Conservation (phyloP, 1,140 invertebrate species). For the Scylla paramamosain region DNA sequence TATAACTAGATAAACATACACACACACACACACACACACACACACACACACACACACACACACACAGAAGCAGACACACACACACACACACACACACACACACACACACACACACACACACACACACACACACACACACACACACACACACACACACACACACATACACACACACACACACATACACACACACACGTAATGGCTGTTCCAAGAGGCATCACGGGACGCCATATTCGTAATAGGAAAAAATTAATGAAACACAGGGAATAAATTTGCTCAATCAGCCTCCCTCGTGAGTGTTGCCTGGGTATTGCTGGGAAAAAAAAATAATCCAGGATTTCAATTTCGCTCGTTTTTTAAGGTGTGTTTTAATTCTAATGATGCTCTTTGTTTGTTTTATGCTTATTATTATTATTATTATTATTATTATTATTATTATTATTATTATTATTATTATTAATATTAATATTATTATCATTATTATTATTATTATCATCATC, state of each 20-base stretch:
- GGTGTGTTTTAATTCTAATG: background rate
- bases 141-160: background rate
- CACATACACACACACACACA: background rate
- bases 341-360: background rate
- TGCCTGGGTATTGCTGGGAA: background rate
- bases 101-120: background rate
- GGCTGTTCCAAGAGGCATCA: background rate
- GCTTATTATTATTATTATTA: background rate
- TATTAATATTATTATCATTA: too few relatives aligned
- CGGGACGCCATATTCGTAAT: background rate
- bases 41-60: background rate
- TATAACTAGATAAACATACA: background rate
- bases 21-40: background rate
- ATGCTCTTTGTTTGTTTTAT: background rate
- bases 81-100: too few relatives aligned
- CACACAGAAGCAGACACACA: too few relatives aligned
- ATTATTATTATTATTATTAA: too few relatives aligned
- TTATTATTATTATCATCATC: too few relatives aligned
- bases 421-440: background rate
- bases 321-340: background rate
- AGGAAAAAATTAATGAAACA: conserved; percentile 14
- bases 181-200: background rate
- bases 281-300: background rate
- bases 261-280: background rate
- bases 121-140: background rate